Conservation (phyloP, 2,888 invertebrate species). For the Cremastobaeus sp. region DNA sequence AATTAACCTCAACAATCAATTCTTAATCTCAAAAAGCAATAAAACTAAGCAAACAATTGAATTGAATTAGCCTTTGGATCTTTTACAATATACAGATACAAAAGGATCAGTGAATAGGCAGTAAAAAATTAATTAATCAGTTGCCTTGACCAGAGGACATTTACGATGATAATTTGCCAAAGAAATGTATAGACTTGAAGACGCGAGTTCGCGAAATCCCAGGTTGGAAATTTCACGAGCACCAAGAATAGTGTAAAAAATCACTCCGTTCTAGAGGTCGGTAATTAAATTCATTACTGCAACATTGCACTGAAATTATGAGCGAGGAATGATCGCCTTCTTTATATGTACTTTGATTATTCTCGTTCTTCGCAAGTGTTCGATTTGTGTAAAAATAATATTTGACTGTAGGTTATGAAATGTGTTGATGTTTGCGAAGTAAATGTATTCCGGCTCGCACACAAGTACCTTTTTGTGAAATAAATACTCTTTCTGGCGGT, state of each 20-base stretch:
- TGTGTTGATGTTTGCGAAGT: too few species aligned
- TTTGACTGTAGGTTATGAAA: too few species aligned
- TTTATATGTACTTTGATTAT: too few species aligned
- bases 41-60: slow-evolving; percentile 9
- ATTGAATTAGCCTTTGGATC: slow-evolving; percentile 33
- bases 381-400: too few species aligned
- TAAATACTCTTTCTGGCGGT: too few species aligned
- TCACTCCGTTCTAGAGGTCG: not conserved
- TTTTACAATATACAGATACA: slow-evolving; percentile 36
- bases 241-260: slow-evolving; percentile 12
- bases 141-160: slow-evolving; percentile 7
- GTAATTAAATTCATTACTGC: slow-evolving; percentile 16
- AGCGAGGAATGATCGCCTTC: not conserved
- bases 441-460: too few species aligned
- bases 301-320: not conserved
- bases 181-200: too few species aligned
- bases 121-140: slow-evolving; percentile 34
- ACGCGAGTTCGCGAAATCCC: too few species aligned
- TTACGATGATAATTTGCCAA: too few species aligned
- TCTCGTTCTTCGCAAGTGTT: too few species aligned
- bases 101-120: slow-evolving; percentile 29
- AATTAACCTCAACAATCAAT: too few species aligned
- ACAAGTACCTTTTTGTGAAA: not conserved
- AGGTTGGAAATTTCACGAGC: not conserved
- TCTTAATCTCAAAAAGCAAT: slow-evolving; percentile 11